Evolutionary conservation across 2,797 vertebrate genomes (phyloP), one percentile per base, ranked within the genome.

Genomic region (Coendou prehensilis): DNA sequence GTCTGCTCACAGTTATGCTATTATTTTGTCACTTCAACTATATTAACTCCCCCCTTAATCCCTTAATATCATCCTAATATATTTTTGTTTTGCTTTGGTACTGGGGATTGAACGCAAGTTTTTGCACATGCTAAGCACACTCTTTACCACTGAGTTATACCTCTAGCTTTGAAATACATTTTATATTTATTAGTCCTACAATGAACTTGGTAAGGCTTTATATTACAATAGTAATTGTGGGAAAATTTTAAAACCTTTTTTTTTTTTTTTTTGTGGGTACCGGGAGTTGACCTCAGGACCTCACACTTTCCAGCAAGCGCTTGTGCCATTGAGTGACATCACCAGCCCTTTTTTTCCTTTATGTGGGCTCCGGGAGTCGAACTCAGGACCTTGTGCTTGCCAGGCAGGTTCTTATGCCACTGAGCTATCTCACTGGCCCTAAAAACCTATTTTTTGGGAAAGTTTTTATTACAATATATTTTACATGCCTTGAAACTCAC

Each of bases 181-280:
- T 96, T 92, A 59, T 87, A 87, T 92, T 89, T 93, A 84, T 79
- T 87, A 82, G 7, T 89, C 52, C 67, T 93, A 87, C 2, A 63
- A 11, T 91, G n/a, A 84, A 2, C 47, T 91, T 61, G 8, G 89
- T 90, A 91, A 69, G 14, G 14, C 37, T 95, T 92, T 94, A 79
- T 0, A 76, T 63, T 78, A 89, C 7, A 61, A 67, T 15, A 93
- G 3, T 64, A 85, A 78, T 80, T 47, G 9, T 30, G 67, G 28
- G 30, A 80, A 52, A 57, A 57, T 57, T 57, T 57, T 22, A 22
- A 22, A 57, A 85, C 18, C 47, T 57, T 37, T 80, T 80, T 80
- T 54, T n/a, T 52, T 41, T 41, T 41, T 41, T 41, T 41, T 41
- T 41, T 41, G 37, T 41, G 37, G 37, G 37, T 41, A 41, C 37